Conservation (phyloP, 2,113 vertebrate genomes). For the Lepus europaeus region DNA sequence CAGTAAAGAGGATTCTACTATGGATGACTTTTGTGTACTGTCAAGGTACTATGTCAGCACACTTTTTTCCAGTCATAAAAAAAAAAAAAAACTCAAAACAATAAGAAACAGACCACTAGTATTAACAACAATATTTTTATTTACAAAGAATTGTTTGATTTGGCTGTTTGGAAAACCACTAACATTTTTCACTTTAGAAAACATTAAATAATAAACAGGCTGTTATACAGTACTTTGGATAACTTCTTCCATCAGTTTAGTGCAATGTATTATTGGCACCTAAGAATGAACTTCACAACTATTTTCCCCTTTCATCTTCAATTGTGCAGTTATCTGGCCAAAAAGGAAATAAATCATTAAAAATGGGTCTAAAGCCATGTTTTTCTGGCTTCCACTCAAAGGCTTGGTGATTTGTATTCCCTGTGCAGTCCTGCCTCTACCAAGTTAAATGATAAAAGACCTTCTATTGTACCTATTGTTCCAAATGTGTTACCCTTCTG, state of each 20-base stretch:
- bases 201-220: constrained; percentile 76
- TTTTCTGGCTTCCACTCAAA: background rate
- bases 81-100: background rate
- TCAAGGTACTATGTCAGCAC: background rate
- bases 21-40: background rate
- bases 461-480: constrained; percentile 15
- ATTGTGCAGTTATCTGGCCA: constrained; percentile 38
- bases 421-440: background rate
- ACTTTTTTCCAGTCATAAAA: background rate
- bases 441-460: constrained; percentile 44
- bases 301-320: constrained; percentile 62
- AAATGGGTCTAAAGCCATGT: background rate
- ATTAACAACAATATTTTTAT: constrained; percentile 35
- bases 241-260: constrained; percentile 70
- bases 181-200: constrained; percentile 74
- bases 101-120: background rate
- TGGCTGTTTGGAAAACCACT: constrained; percentile 39
- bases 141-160: constrained; percentile 75
- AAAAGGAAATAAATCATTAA: constrained; percentile 59
- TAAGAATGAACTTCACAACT: constrained; percentile 54
- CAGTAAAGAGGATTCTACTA: background rate
- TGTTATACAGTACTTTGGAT: constrained; percentile 73
- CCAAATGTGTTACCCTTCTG: background rate
- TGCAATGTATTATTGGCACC: constrained; percentile 76
- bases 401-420: background rate